These are phyloP conservation scores for Tachina grossa DNA, from an alignment of 2,888 invertebrate genomes.

Conservation along the genomic window DNA sequence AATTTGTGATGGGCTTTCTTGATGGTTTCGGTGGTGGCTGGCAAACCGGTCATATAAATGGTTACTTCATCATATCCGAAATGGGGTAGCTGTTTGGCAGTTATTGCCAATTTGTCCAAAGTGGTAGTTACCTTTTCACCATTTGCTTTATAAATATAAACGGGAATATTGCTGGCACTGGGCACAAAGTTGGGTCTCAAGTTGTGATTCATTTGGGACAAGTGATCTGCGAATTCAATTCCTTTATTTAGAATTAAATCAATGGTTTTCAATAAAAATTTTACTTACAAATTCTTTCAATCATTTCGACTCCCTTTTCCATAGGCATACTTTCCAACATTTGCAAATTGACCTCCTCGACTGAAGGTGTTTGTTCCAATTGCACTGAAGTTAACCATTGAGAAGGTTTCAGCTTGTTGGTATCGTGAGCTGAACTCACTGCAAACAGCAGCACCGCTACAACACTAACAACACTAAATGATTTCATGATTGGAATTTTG, in stretches of 20 bases:
- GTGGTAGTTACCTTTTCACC: constrained; percentile 75
- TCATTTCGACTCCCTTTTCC: constrained; percentile 76
- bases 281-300: constrained; percentile 78
- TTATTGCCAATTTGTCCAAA: constrained; percentile 75
- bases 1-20: constrained; percentile 77
- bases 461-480: constrained; percentile 74
- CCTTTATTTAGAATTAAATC: neutral
- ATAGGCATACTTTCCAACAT: constrained; percentile 77
- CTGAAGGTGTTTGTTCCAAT: constrained; percentile 74
- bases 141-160: constrained; percentile 74
- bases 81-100: constrained; percentile 74
- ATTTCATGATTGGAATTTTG: constrained; percentile 74
- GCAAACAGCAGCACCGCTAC: constrained; percentile 75
- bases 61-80: constrained; percentile 80
- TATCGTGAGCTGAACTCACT: constrained; percentile 71
- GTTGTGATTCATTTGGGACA: constrained; percentile 77
- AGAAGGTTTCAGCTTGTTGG: constrained; percentile 74
- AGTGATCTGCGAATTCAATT: constrained; percentile 74
- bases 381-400: constrained; percentile 77
- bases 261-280: neutral
- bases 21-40: constrained; percentile 73
- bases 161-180: constrained; percentile 76
- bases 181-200: constrained; percentile 76
- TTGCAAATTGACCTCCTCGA: constrained; percentile 76
- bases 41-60: constrained; percentile 79